Evolutionary conservation across 2,113 vertebrate genomes (phyloP), one percentile per base, ranked within the genome.

Genomic region (Recurvirostra avosetta): DNA sequence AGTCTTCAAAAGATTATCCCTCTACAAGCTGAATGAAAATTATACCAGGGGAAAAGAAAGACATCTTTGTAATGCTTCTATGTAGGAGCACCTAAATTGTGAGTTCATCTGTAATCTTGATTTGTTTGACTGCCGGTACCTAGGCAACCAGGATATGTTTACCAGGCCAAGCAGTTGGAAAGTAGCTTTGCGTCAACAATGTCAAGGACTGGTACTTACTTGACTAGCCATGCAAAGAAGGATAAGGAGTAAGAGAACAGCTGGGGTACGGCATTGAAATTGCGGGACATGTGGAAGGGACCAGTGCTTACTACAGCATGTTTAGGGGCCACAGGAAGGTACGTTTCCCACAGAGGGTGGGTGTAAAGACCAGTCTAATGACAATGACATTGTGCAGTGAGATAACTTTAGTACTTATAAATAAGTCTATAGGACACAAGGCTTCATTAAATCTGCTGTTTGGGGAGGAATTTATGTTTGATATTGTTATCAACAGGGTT

Each of bases 281-380:
- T 79, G 8, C n/a, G 43, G 50, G 27, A 40, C 10, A 4, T 18
- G 27, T 47, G 27, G 27, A 78, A 90, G 29, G 20, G 17, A 52
- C 16, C 17, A 9, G 11, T 30, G 34, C n/a, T 43, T 70, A 16
- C 15, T 34, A 12, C 7, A 7, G 8, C 23, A 14, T 22, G 3
- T 32, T 52, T 34, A 58, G n/a, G 11, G 13, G 12, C 5, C 9
- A 16, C 5, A 47, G 16, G 9, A 81, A 65, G 5, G 6, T 32
- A 20, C 4, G 2, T 23, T 67, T 84, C 67, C 36, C 21, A 26
- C 3, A 41, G 38, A 29, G 3, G 2, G 0, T 9, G 30, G 5
- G 34, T 68, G 17, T 25, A 55, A 73, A 73, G 45, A 61, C 9
- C 17, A 8, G 12, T 38, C 18, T 52, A 55, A 65, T 47, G 40